Evolutionary conservation across 2,113 vertebrate species (phyloP), one percentile per base, ranked within the genome.

Genomic region (Nothoprocta perdicaria): DNA sequence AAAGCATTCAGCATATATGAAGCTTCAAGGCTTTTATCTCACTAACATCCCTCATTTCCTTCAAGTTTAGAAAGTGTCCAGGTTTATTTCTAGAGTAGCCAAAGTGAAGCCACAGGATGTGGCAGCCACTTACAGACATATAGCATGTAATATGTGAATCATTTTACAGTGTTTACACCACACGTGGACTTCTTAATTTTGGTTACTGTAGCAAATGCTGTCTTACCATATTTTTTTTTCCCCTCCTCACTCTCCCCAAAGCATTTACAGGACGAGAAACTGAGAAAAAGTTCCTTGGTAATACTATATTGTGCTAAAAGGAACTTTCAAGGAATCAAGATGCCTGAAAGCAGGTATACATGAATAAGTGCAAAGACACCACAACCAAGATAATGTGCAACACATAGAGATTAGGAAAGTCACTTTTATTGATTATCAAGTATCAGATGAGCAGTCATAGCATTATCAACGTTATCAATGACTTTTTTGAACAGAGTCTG

Each of bases 111-210:
- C 2, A 2, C 12, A 29, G 53, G 40, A 21, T 24, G 24, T 0
- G 0, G 43, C 38, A 68, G 41, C 40, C 29, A 9, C 48, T 62
- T 40, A 35, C 7, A 73, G 73, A 9, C 45, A 24, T 5, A 6
- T 7, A 72, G 53, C 0, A 0, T 6, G 14, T 6, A 6, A 55
- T 35, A 38, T 0, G 0, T 1, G 22, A 43, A 23, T 41, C 8
- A 5, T 52, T 53, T 35, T 14, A 45, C 65, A 62, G 24, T 9
- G n/a, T 15, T 73, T n/a, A 12, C 4, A 15, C 24, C 3, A 4
- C 1, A 0, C 2, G 3, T 0, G 48, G 40, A 7, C 22, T 15
- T 23, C n/a, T 10, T 43, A 1, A 26, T 29, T 83, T 83, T 26
- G 10, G 12, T 73, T n/a, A 22, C 14, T 57, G 55, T 55, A 80